Evolutionary conservation across 2,113 vertebrate genomes (phyloP).

Genomic region (Trematocara unimaculatum): DNA sequence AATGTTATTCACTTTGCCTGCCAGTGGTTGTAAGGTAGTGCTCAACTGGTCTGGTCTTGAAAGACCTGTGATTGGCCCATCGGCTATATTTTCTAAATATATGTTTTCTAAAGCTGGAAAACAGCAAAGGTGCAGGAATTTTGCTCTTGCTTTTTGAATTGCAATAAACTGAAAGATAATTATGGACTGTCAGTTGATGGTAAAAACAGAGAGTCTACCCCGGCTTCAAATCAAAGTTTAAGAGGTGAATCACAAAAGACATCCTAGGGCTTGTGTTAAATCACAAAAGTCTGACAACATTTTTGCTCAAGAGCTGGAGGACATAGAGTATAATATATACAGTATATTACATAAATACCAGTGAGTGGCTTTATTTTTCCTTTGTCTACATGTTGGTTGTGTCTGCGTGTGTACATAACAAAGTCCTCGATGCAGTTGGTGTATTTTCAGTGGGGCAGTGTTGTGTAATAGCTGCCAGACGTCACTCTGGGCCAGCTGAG

Average conservation of each 20-base stretch:
- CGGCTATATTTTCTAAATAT: neutral
- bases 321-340: neutral
- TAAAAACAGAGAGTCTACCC: neutral
- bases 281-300: neutral
- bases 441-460: slow-evolving; percentile 1
- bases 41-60: neutral
- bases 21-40: neutral
- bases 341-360: neutral
- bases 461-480: slow-evolving; percentile 57
- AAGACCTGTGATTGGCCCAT: neutral
- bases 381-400: neutral
- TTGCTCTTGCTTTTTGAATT: neutral
- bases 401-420: slow-evolving; percentile 7
- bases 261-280: neutral
- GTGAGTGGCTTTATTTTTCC: neutral
- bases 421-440: neutral
- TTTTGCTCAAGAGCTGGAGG: neutral
- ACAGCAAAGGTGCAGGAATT: neutral
- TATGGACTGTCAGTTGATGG: neutral
- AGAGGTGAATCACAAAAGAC: neutral
- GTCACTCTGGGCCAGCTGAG: slow-evolving; percentile 44
- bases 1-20: neutral
- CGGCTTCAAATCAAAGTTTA: neutral
- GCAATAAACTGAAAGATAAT: neutral
- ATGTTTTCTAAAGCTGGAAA: neutral